phyloP scores from a whole-genome alignment of 2,888 invertebrate genomes.

The Gordius sp. region DNA sequence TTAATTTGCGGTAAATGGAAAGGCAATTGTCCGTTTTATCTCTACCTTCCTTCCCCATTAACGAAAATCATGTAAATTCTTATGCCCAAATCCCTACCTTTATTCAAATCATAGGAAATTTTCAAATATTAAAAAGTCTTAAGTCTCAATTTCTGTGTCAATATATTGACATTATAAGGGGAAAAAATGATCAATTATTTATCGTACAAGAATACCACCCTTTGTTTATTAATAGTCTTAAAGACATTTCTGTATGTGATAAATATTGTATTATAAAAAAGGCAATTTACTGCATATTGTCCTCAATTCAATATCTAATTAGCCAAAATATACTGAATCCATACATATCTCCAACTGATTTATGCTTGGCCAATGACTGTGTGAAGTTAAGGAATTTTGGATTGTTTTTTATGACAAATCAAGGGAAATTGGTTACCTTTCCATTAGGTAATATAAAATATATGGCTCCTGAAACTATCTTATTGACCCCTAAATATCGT shows the following conservation, averaged over 20 bases:
- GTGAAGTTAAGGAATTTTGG: neutral
- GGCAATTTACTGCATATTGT: too few relatives aligned
- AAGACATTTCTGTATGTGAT: too few relatives aligned
- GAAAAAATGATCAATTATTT: neutral
- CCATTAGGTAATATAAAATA: neutral
- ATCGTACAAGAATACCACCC: neutral
- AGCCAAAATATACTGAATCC: neutral
- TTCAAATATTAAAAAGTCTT: neutral
- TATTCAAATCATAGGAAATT: neutral
- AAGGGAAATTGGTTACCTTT: neutral
- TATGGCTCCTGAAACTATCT: neutral
- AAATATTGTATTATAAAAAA: too few relatives aligned
- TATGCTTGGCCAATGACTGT: neutral
- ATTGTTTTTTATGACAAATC: neutral
- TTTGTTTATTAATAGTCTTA: neutral
- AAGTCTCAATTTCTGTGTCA: neutral
- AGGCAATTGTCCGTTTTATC: too few relatives aligned
- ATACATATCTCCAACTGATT: neutral
- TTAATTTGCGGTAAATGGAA: too few relatives aligned
- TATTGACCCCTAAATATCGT: neutral
- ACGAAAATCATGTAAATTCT: too few relatives aligned
- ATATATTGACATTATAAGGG: neutral
- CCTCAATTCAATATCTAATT: too few relatives aligned
- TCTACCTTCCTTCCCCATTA: too few relatives aligned
- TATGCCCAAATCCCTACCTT: too few relatives aligned